phyloP scores from a whole-genome alignment of 2,113 vertebrate genomes.

The Abramis brama region DNA sequence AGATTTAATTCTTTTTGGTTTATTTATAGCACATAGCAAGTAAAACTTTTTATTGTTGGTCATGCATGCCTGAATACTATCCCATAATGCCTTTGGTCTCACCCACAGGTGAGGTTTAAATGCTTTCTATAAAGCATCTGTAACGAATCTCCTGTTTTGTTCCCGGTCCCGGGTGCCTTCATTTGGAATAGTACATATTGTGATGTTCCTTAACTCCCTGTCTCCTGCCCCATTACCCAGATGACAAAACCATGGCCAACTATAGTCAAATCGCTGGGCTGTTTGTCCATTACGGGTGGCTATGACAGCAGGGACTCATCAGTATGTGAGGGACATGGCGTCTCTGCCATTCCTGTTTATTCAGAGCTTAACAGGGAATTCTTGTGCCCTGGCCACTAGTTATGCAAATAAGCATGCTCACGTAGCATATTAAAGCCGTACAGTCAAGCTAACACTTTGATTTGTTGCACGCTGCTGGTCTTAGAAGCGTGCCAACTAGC shows the following conservation, averaged over 20 bases:
- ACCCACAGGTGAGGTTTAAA: neutral
- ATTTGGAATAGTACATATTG: constrained; percentile 21
- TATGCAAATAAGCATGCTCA: constrained; percentile 18
- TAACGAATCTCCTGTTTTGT: neutral
- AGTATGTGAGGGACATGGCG: constrained; percentile 14
- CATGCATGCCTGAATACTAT: neutral
- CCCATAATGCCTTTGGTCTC: neutral
- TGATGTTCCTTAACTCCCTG: constrained; percentile 10
- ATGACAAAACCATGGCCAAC: constrained; percentile 14
- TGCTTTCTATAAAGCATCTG: neutral
- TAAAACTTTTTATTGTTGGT: neutral
- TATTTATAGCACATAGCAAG: neutral
- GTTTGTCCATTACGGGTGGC: constrained; percentile 2
- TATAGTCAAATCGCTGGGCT: neutral
- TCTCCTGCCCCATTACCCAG: constrained; percentile 27
- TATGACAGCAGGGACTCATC: constrained; percentile 16
- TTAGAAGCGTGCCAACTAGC: constrained; percentile 11
- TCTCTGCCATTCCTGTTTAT: constrained; percentile 37
- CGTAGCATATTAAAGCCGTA: constrained; percentile 23
- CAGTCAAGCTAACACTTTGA: constrained; percentile 22
- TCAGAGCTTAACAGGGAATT: constrained; percentile 32
- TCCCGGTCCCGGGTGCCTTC: neutral
- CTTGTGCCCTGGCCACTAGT: constrained; percentile 21
- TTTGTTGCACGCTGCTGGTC: constrained; percentile 30
- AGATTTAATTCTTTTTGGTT: neutral